Percentiles rank a stretch among this genome's conserved stretches.
phyloP scores from a whole-genome alignment of 2,888 invertebrate species.

The Ornithoptera alexandrae region DNA sequence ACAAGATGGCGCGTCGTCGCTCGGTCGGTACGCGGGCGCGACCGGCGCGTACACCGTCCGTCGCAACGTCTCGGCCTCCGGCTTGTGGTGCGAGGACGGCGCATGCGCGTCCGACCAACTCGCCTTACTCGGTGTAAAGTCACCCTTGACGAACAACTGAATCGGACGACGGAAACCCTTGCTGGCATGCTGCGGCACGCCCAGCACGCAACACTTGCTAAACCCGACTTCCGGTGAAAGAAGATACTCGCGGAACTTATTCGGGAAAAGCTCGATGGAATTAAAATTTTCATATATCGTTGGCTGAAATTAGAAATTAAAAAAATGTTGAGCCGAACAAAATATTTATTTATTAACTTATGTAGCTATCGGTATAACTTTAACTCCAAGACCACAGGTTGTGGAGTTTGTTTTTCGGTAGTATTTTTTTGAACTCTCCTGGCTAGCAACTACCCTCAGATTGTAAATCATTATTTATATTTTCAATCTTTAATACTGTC shows the following conservation, averaged over 20 bases:
- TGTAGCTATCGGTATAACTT: no score
- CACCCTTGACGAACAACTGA: conserved; percentile 83
- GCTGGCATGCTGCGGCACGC: conserved; percentile 89
- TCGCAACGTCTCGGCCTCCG: conserved; percentile 79
- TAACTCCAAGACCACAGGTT: no score
- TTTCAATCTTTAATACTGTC: no score
- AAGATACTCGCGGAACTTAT: conserved; percentile 95
- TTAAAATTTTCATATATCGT: conserved; percentile 92
- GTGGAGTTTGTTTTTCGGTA: no score
- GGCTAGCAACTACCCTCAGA: no score
- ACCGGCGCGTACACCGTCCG: conserved; percentile 76
- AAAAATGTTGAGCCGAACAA: background rate
- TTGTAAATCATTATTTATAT: no score
- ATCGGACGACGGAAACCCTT: conserved; percentile 94
- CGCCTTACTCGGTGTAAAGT: conserved; percentile 82
- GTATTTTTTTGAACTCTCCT: no score
- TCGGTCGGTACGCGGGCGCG: conserved; percentile 69
- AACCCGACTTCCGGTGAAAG: conserved; percentile 95
- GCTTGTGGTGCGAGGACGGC: conserved; percentile 81
- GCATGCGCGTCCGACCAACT: conserved; percentile 83
- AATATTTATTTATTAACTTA: background rate
- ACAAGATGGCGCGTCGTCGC: conserved; percentile 76
- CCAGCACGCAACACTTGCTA: conserved; percentile 91
- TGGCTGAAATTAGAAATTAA: conserved; percentile 80
- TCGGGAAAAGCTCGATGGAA: conserved; percentile 92